A percentile compares a stretch with the other conserved stretches of the same genome.
Evolutionary conservation across 2,797 vertebrate genomes (phyloP).

Genomic region (Paedocypris micromegethes): DNA sequence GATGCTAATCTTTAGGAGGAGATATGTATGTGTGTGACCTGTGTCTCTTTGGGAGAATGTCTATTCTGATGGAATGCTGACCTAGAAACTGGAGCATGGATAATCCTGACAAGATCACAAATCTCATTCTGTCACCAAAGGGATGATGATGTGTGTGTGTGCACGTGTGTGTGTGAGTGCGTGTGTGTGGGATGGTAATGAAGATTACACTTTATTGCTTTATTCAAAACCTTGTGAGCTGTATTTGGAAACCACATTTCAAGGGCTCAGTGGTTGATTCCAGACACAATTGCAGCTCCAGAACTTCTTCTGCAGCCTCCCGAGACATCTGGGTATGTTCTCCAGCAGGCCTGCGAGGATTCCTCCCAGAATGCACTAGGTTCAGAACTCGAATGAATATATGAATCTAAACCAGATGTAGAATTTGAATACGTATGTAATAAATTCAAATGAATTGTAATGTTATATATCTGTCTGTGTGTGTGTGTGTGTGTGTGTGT

Average conservation of each 20-base stretch:
- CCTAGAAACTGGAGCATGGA: conserved; percentile 44
- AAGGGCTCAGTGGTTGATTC: neutral
- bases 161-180: conserved; percentile 5
- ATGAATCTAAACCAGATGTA: no score
- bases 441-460: no score
- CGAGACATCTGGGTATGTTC: no score
- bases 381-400: neutral
- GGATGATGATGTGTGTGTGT: conserved; percentile 1
- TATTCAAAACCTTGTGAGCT: neutral
- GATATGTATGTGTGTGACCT: conserved; percentile 36
- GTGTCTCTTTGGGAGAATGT: conserved; percentile 30
- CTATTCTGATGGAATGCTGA: conserved; percentile 45
- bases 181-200: conserved; percentile 9
- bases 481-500: neutral
- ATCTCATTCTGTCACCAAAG: conserved; percentile 36
- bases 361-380: neutral
- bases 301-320: neutral
- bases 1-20: conserved; percentile 37
- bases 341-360: no score
- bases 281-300: neutral
- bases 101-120: conserved; percentile 47
- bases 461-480: neutral
- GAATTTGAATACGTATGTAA: no score
- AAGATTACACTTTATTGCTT: conserved; percentile 17
- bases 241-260: conserved; percentile 1